Conservation (phyloP, 2,888 invertebrate species). For the Agrochola circellaris region DNA sequence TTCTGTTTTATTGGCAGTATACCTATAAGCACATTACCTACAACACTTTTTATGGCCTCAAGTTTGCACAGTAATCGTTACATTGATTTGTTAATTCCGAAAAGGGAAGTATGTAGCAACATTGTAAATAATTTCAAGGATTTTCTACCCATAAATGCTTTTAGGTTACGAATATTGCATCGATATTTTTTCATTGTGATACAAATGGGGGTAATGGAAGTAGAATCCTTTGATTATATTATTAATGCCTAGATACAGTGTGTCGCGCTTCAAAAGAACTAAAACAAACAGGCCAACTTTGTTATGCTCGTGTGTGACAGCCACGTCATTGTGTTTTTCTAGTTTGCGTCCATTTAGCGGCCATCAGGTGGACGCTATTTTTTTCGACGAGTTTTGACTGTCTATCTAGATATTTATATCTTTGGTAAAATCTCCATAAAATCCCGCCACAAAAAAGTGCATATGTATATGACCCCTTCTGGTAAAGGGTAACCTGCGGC, state of each 20-base stretch:
- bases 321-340: no score
- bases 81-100: not conserved
- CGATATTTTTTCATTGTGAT: not conserved
- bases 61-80: no score
- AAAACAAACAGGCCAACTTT: no score
- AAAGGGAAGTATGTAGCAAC: not conserved
- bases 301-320: no score
- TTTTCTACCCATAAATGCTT: not conserved
- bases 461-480: not conserved
- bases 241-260: no score
- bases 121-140: not conserved
- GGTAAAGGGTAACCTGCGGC: no score
- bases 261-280: no score
- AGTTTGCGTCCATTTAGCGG: no score
- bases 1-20: not conserved
- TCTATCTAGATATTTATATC: no score
- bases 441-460: not conserved
- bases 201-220: not conserved
- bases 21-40: not conserved
- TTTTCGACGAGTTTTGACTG: no score
- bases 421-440: not conserved
- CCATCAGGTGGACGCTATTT: no score
- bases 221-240: no score
- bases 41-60: not conserved
- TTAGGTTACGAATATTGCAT: not conserved